Evolutionary conservation across 2,113 vertebrate genomes (phyloP), one percentile per base, ranked within the genome.

Genomic region (Labeo catla): DNA sequence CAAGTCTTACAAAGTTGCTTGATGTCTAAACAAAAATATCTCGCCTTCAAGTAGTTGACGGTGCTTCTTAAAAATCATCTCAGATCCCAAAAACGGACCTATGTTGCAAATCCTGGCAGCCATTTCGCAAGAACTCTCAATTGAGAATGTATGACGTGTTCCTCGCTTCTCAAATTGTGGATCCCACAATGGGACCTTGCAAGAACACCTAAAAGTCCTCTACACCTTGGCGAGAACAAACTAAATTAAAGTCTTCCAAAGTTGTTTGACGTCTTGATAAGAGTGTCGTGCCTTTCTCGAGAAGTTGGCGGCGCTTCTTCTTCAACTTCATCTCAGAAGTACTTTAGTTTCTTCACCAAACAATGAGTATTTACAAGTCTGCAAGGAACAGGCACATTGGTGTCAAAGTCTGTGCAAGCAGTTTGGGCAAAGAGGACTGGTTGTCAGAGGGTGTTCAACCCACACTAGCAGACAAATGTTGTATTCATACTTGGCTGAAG

Each of bases 401-500:
- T 93, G 92, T 91, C 90, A 91, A 88, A 91, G 86, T 81, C 90
- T 86, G 90, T 91, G 90, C 92, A 91, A 92, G 92, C 92, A 91
- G 88, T 91, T 86, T 89, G 84, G 85, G 84, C 52, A 86, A 63
- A 84, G 78, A 73, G 72, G 39, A 68, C 87, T 79, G 84, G 77
- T 65, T 45, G 76, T 87, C 86, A 47, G 92, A 83, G 92, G 93
- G 90, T 76, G 90, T 87, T 92, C 93, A 85, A 90, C 94, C 95
- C 92, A 94, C 94, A 90, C 90, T 88, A 91, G 90, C 88, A 91
- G 88, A 95, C 94, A 95, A 95, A 92, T 87, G 91, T 83, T 93
- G 93, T 91, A 95, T 95, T 95, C 93, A 95, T 93, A 83, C 89
- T 87, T 93, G 92, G 91, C 91, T 93, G 92, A 93, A 93, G 86